Evolutionary conservation across 2,888 invertebrate genomes (phyloP).

Genomic region (Ophion ellenae): DNA sequence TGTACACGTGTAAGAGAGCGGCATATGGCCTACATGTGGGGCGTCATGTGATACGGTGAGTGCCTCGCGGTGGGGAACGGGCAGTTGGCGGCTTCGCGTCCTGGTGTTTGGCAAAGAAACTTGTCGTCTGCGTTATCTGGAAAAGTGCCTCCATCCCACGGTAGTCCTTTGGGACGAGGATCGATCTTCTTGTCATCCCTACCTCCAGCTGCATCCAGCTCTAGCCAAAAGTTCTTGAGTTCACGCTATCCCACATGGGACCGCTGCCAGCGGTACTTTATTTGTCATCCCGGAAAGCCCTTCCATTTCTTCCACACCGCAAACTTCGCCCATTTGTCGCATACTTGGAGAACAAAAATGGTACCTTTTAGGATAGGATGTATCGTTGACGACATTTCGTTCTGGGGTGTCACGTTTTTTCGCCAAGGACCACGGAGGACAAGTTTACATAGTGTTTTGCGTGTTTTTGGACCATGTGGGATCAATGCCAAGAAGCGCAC

Average conservation of each 20-base stretch:
- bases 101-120: conserved; percentile 33
- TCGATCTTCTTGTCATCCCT: conserved; percentile 61
- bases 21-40: conserved; percentile 63
- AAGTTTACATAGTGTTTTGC: background rate
- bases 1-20: conserved; percentile 1
- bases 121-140: conserved; percentile 50
- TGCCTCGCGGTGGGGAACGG: too few relatives aligned
- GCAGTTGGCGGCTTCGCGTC: background rate
- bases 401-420: background rate
- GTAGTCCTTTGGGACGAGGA: conserved; percentile 50
- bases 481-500: conserved; percentile 55
- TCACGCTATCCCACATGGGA: conserved; percentile 32
- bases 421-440: background rate
- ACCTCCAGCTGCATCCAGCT: conserved; percentile 4
- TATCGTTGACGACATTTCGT: background rate
- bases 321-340: conserved; percentile 1
- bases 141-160: conserved; percentile 36
- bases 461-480: conserved; percentile 44
- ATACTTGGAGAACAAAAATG: background rate
- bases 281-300: background rate
- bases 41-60: background rate
- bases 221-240: conserved; percentile 26
- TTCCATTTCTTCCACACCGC: background rate
- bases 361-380: background rate
- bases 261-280: conserved; percentile 45